Evolutionary conservation across 2,888 invertebrate genomes (phyloP), one percentile per base, ranked within the genome.

Genomic region (Melinopterus prodromus): DNA sequence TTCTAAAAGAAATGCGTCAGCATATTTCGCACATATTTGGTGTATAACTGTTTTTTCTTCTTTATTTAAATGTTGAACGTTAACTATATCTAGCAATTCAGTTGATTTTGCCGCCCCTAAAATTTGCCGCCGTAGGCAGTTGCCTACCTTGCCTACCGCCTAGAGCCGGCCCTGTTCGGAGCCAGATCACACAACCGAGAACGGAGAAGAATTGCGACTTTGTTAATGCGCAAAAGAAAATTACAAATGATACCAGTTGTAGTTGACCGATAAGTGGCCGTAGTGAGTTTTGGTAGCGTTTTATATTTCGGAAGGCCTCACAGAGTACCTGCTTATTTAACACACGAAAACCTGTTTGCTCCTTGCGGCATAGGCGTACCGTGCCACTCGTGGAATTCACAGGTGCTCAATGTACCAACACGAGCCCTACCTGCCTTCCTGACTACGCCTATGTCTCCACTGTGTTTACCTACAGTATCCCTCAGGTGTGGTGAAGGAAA

Each of bases 291-390:
- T 16, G 26, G 53, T 77, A 77, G 72, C 72, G 74, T 15, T 36
- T 35, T 74, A 35, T 71, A 71, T 78, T 78, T 78, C 72, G 71
- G 78, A 71, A 78, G 78, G 74, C 35, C 74, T 74, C 78, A 16
- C 26, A 53, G 53, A 53, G 81, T 79, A 81, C 79, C 79, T 81
- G 75, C 80, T 77, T 79, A 80, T 80, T 77, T 35, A 79, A 80
- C 80, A 77, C 72, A 79, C 82, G 79, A 83, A 84, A 84, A 84
- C 84, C 84, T 83, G 84, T 84, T 84, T 84, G 82, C 80, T 82
- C 82, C 81, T 82, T 80, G 82, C 83, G 79, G 77, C 83, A 82
- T 82, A 75, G 83, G 82, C 83, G 82, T 79, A 80, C 82, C 69
- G 76, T 15, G 78, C 75, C 16, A 16, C 53, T 9, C 7, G 53